Base-by-base conservation (phyloP, 1,140 invertebrate genomes). In the Calliphora vicina region DNA sequence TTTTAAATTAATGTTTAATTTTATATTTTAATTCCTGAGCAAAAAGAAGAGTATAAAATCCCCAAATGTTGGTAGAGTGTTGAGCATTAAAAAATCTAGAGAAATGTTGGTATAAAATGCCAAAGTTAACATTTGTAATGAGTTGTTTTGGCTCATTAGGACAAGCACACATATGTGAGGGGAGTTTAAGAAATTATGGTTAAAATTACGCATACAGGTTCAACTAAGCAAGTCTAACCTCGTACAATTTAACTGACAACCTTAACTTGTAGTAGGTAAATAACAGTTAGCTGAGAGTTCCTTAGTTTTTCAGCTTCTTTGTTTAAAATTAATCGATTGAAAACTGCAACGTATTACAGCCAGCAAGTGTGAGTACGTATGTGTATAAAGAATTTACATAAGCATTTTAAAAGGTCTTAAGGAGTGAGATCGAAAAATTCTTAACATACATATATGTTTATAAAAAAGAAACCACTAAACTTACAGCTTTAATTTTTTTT, bases 251-350 rank as follows among this genome's bases (percentile, higher is more conserved):
- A 10, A 50, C 12, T 50, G 3, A 50, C 45, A 17, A 13, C 45
- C 12, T 50, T 1, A 2, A 50, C 12, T 15, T 50, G 15, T 50
- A n/a, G 2, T 12, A 35, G 35, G 6, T 35, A 35, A 35, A 35
- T 35, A 35, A 35, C 35, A 35, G 5, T 35, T 2, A 35, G 12
- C 1, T n/a, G n/a, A 15, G 10, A 57, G n/a, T 67, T 67, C 20
- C 17, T 67, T 67, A 10, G 3, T 67, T 50, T 13, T 50, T 17
- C 45, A 50, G 23, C 61, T 67, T 42, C 42, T 78, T 78, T 78
- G 35, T 78, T 43, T 43, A 23, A 43, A 78, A 78, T 78, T 23
- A 78, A 78, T 78, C 74, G 74, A 78, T 78, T 78, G 74, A 23
- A 45, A 78, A 78, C 13, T 78, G 35, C n/a, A 76, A 17, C 29